A percentile compares a stretch with the other conserved stretches of the same genome.
Evolutionary conservation across 2,113 vertebrate genomes (phyloP).

Genomic region (Todiramphus saurophagus): DNA sequence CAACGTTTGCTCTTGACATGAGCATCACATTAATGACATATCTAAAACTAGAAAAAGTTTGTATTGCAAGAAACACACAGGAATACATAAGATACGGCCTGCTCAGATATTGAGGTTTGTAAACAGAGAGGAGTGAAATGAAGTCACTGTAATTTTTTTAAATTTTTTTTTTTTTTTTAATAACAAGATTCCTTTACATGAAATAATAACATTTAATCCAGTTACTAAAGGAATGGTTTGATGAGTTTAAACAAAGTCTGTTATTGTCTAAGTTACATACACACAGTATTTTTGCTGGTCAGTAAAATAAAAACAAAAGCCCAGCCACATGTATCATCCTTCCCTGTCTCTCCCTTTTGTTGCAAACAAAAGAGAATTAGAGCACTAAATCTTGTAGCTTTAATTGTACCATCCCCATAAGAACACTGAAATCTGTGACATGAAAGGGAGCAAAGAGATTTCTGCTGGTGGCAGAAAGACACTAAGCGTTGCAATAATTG

Average conservation of each 20-base stretch:
- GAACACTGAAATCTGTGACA: constrained; percentile 50
- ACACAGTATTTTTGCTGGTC: background rate
- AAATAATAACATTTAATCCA: background rate
- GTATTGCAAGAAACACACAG: background rate
- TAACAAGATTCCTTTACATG: background rate
- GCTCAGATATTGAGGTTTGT: background rate
- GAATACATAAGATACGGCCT: background rate
- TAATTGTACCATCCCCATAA: constrained; percentile 52
- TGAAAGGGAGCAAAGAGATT: constrained; percentile 36
- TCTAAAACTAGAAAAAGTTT: background rate
- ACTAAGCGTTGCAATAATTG: constrained; percentile 29
- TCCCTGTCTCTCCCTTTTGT: background rate
- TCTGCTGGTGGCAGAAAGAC: constrained; percentile 32
- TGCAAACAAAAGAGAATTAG: constrained; percentile 53
- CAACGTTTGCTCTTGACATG: background rate
- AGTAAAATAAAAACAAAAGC: background rate
- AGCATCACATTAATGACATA: background rate
- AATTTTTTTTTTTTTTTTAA: background rate
- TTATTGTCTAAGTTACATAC: background rate
- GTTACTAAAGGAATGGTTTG: background rate
- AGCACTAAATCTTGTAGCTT: constrained; percentile 56
- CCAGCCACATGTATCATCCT: background rate
- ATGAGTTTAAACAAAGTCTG: background rate
- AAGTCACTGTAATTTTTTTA: background rate
- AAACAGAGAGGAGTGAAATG: background rate